These are phyloP conservation scores for Epiblema foenella DNA, from an alignment of 2,888 invertebrate genomes.

Conservation along the genomic window DNA sequence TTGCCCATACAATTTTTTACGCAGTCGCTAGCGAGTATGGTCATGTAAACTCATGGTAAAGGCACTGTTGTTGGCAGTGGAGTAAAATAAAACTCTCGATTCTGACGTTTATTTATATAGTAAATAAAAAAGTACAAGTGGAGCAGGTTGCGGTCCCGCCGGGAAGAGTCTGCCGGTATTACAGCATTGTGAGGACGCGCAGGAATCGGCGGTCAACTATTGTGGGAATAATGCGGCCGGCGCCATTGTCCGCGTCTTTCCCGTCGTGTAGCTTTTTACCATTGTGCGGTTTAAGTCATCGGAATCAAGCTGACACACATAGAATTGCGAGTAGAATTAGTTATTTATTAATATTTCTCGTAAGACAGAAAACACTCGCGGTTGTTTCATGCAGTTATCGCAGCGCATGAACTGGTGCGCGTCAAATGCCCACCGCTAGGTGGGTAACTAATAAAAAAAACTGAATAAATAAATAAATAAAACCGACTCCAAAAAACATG, in stretches of 20 bases:
- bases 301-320: constrained; percentile 4
- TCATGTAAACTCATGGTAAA: no score
- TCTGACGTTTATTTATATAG: no score
- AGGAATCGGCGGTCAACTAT: constrained; percentile 37
- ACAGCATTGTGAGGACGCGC: constrained; percentile 25
- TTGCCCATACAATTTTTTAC: no score
- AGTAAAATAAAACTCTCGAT: background rate
- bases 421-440: no score
- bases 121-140: no score
- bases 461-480: no score
- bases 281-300: constrained; percentile 1
- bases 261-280: background rate
- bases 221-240: constrained; percentile 29
- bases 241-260: constrained; percentile 18
- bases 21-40: no score
- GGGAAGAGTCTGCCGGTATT: constrained; percentile 3
- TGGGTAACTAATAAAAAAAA: no score
- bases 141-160: background rate
- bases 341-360: background rate
- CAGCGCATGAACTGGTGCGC: no score
- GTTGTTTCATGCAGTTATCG: background rate
- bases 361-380: background rate
- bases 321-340: background rate
- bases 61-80: no score
- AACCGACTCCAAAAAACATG: no score